A percentile compares a stretch with the other conserved stretches of the same genome.
Evolutionary conservation across 2,113 vertebrate species (phyloP).

Genomic region (Dascyllus trimaculatus): DNA sequence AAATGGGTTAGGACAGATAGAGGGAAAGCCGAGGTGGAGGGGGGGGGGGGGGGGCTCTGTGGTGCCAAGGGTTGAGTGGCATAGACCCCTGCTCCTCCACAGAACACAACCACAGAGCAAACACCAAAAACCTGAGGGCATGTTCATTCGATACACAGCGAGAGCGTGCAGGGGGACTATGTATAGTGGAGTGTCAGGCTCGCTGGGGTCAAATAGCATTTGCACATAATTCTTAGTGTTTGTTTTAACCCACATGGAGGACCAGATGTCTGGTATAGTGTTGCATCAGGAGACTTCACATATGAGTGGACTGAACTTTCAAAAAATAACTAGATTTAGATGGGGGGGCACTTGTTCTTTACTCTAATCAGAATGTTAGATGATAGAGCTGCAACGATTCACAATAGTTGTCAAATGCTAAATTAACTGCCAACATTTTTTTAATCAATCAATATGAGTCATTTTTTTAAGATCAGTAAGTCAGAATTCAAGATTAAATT

Average conservation of each 20-base stretch:
- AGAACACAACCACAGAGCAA: slow-evolving; percentile 32
- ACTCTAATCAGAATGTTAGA: too few species aligned
- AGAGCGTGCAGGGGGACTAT: slow-evolving; percentile 12
- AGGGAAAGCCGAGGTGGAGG: slow-evolving; percentile 2
- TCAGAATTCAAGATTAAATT: too few species aligned
- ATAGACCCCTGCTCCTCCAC: slow-evolving; percentile 40
- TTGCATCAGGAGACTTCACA: slow-evolving; percentile 18
- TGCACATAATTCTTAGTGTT: slow-evolving; percentile 31
- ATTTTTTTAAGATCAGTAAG: too few species aligned
- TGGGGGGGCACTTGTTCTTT: too few species aligned
- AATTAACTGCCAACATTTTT: too few species aligned
- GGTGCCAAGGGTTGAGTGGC: slow-evolving; percentile 40
- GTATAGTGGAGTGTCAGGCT: background rate
- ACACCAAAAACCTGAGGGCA: slow-evolving; percentile 35
- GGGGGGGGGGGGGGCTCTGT: background rate
- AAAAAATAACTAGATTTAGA: too few species aligned
- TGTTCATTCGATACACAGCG: slow-evolving; percentile 13
- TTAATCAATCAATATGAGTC: too few species aligned
- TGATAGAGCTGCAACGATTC: too few species aligned
- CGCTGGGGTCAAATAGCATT: slow-evolving; percentile 31
- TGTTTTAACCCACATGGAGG: slow-evolving; percentile 33
- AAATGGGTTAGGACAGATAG: slow-evolving; percentile 52
- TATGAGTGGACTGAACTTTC: too few species aligned
- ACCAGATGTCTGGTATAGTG: slow-evolving; percentile 35
- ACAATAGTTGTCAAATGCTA: too few species aligned